Evolutionary conservation across 2,888 invertebrate genomes (phyloP), one percentile per base, ranked within the genome.

Genomic region (Tetanocera ferruginea): DNA sequence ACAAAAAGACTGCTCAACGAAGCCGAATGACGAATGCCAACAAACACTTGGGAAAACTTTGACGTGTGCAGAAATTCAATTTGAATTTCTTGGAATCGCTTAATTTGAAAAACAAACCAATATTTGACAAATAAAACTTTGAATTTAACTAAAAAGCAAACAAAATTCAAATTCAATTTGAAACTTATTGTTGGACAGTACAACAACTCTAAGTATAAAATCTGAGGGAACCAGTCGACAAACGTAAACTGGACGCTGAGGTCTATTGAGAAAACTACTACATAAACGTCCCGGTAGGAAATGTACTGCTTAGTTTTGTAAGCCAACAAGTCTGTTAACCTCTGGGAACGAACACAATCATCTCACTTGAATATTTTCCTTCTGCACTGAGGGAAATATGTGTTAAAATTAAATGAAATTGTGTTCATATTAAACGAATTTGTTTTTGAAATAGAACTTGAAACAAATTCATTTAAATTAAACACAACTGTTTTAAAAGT

Each of bases 91-190:
- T 67, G 19, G 77, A 80, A 74, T 69, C 76, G 73, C 80, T 78
- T 80, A 78, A 80, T 81, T 82, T 80, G 80, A 49, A 80, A 82
- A 79, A 74, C 78, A 80, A 81, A 81, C 77, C 78, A 55, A 80
- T 79, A 75, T 78, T 78, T 78, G 72, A 71, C 80, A 80, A 81
- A 80, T 78, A 76, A 34, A 70, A 69, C 76, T 80, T 76, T 19
- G 66, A 77, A 69, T 52, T 72, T 28, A 62, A 71, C 43, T 49
- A 31, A 57, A 76, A 77, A 70, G 72, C 62, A 80, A 80, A 81
- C 76, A 79, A 76, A 71, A 80, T 81, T 80, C 78, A 72, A 77
- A 73, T 78, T 76, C 80, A 73, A 80, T 79, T 81, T 80, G 34
- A 19, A 64, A 64, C 52, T 74, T 74, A 64, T 74, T 52, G 60